Evolutionary conservation across 2,888 invertebrate genomes (phyloP).

Genomic region (Pimpla rufipes): DNA sequence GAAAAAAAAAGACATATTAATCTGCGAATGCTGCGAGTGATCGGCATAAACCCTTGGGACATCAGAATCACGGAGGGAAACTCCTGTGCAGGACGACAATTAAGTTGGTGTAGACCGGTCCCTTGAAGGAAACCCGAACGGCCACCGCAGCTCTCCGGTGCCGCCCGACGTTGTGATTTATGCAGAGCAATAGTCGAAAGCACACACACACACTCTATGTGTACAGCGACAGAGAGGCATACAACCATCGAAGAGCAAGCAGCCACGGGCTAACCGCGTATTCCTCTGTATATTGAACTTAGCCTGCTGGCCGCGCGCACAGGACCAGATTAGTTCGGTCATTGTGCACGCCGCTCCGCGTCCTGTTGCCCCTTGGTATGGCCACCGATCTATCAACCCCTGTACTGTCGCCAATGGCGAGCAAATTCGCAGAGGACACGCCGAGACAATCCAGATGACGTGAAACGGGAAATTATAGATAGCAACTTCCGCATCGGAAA

Average conservation of each 20-base stretch:
- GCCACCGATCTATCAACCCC: constrained; percentile 23
- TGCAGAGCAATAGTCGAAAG: constrained; percentile 79
- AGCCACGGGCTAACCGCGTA: constrained; percentile 75
- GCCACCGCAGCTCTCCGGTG: constrained; percentile 8
- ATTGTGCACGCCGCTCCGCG: constrained; percentile 74
- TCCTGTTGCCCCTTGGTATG: constrained; percentile 27
- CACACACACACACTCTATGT: constrained; percentile 75
- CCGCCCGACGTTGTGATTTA: constrained; percentile 74
- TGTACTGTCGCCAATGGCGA: constrained; percentile 13
- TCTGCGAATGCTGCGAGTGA: neutral
- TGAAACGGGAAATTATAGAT: neutral
- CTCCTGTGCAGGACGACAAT: constrained; percentile 41
- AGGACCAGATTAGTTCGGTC: constrained; percentile 82
- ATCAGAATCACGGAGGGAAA: constrained; percentile 38
- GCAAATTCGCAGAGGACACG: constrained; percentile 33
- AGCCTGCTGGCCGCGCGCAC: constrained; percentile 73
- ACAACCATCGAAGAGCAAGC: constrained; percentile 59
- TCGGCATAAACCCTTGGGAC: constrained; percentile 20
- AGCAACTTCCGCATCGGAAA: neutral
- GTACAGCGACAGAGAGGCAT: constrained; percentile 38
- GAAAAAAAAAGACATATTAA: neutral
- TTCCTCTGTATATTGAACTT: constrained; percentile 82
- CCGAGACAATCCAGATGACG: constrained; percentile 42
- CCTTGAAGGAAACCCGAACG: constrained; percentile 28
- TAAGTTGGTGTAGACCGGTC: constrained; percentile 40